Percentiles rank a stretch among this genome's conserved stretches.
Conservation (phyloP, 2,888 invertebrate genomes). For the Drosophila vallismaia region DNA sequence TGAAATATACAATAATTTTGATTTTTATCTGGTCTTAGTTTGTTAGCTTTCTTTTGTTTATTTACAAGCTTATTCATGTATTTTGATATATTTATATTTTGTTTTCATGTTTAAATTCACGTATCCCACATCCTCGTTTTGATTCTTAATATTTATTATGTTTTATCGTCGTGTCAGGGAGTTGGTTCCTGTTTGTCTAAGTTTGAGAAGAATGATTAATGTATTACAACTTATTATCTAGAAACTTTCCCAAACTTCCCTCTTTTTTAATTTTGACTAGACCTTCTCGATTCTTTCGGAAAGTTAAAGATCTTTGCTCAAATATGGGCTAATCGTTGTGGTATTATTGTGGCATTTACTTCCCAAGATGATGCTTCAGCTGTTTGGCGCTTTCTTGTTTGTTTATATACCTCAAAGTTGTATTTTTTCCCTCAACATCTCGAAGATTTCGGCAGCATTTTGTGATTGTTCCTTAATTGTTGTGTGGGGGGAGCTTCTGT, state of each 20-base stretch:
- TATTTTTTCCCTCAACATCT: conserved; percentile 59
- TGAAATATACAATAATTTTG: too few species aligned
- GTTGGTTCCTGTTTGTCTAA: conserved; percentile 1
- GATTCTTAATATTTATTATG: conserved; percentile 1
- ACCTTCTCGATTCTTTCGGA: conserved; percentile 33
- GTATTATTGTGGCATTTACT: conserved; percentile 8
- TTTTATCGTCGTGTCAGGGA: not conserved
- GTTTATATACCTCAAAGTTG: conserved; percentile 68
- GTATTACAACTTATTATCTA: too few species aligned
- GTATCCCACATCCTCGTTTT: conserved; percentile 2
- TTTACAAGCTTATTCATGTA: not conserved
- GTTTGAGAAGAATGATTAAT: not conserved
- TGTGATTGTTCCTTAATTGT: conserved; percentile 34
- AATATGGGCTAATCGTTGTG: conserved; percentile 60
- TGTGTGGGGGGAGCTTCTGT: conserved; percentile 38
- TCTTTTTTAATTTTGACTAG: conserved; percentile 10
- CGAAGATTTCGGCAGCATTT: conserved; percentile 58
- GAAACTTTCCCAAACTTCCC: conserved; percentile 7
- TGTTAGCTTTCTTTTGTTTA: too few species aligned
- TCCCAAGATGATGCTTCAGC: conserved; percentile 28
- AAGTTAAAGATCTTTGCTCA: conserved; percentile 19
- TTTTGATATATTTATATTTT: not conserved
- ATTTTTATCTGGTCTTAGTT: too few species aligned
- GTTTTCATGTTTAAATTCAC: conserved; percentile 1
- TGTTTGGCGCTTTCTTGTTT: conserved; percentile 58